Conservation (phyloP, 92 coral and sea anemone genomes). For the Phenganax subtilis region DNA sequence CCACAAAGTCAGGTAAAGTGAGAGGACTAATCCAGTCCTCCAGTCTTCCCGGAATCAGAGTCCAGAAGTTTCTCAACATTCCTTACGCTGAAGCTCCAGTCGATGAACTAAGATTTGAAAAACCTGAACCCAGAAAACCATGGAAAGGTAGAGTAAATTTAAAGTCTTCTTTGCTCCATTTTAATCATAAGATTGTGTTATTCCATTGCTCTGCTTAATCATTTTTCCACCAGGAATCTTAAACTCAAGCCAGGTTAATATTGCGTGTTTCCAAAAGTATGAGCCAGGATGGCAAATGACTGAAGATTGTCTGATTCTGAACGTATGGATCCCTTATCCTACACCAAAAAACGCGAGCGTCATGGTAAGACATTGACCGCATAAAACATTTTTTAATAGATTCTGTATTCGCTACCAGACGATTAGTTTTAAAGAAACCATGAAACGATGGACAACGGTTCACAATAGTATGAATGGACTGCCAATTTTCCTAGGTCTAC, state of each 20-base stretch:
- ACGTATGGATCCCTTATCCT: conserved; percentile 23
- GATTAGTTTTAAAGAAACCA: not conserved
- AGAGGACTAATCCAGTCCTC: not conserved
- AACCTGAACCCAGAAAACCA: conserved; percentile 12
- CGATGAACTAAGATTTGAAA: conserved; percentile 10
- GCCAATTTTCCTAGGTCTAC: not conserved
- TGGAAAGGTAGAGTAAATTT: not conserved
- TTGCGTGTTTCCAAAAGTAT: conserved; percentile 6
- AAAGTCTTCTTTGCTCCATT: not conserved
- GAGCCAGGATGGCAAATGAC: not conserved
- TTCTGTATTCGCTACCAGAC: not conserved
- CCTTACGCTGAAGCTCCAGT: conserved; percentile 21
- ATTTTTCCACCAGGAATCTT: not conserved
- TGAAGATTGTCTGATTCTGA: conserved; percentile 26
- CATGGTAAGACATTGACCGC: not conserved
- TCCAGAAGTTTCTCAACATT: conserved; percentile 6
- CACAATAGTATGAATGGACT: too few species aligned
- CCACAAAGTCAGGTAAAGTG: not conserved
- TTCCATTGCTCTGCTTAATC: not conserved
- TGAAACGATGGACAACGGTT: too few species aligned
- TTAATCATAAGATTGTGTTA: not conserved
- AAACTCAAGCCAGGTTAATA: not conserved
- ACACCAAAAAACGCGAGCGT: conserved; percentile 7
- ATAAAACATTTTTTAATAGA: not conserved
- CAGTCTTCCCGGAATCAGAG: not conserved